Percentiles rank a stretch among this genome's conserved stretches.
Evolutionary conservation across 2,797 vertebrate genomes (phyloP).

Genomic region (Echeneis naucrates): DNA sequence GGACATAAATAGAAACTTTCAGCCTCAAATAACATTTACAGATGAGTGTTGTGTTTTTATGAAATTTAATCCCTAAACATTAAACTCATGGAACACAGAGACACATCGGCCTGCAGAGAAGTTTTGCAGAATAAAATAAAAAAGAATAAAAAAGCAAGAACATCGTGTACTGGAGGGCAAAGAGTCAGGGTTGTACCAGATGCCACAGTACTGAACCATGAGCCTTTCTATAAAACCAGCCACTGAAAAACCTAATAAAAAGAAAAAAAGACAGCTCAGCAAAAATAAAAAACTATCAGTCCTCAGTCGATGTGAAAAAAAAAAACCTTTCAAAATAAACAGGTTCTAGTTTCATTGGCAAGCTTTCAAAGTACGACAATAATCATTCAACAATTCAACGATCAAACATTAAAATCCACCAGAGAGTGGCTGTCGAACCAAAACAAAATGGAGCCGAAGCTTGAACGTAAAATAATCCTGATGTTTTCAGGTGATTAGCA

Average conservation of each 20-base stretch:
- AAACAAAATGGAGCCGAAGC: conserved; percentile 3
- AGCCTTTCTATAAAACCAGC: not conserved
- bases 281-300: not conserved
- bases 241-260: not conserved
- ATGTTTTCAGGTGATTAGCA: conserved; percentile 23
- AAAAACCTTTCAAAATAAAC: not conserved
- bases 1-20: not conserved
- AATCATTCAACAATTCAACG: too few species aligned
- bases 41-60: not conserved
- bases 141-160: conserved; percentile 4
- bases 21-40: not conserved
- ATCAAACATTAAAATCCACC: conserved; percentile 2
- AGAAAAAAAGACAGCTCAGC: too few species aligned
- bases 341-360: not conserved
- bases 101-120: too few species aligned
- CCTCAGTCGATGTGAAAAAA: not conserved
- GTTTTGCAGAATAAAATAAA: not conserved
- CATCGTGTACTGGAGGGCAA: not conserved
- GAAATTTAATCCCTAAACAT: conserved; percentile 5
- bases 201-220: not conserved
- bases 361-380: too few species aligned
- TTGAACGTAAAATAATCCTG: conserved; percentile 22
- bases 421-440: not conserved
- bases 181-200: not conserved
- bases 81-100: conserved; percentile 8